Evolutionary conservation across 2,888 invertebrate genomes (phyloP), one percentile per base, ranked within the genome.

Genomic region (Noctua janthe): DNA sequence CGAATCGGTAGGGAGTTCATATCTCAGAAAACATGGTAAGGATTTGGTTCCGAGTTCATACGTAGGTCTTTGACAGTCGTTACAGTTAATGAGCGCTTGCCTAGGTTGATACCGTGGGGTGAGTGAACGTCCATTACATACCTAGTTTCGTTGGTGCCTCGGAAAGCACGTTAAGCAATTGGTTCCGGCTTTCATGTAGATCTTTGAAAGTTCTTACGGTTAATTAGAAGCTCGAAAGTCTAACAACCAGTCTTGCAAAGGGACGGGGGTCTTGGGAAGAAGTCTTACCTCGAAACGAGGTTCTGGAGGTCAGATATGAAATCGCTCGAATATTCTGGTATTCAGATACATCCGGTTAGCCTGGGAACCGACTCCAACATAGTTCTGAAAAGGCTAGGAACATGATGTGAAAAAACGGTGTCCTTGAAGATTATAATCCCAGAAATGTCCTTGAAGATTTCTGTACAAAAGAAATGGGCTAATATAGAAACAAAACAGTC

Each of bases 401-500:
- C 10, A n/a, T 47, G n/a, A n/a, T 69, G n/a, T n/a, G 43, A n/a
- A n/a, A 29, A 13, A 35, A 49, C 39, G 5, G 8, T 5, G 7
- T 4, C 71, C 76, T 71, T 76, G 29, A 76, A 76, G 29, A 35
- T 29, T 5, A 47, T n/a, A 47, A 69, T 7, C 4, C 3, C 47
- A 69, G 3, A 47, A n/a, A n/a, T n/a, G 15, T 8, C 47, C 69
- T 69, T 47, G 47, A 17, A 69, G 15, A 47, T 43, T 23, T 51
- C 51, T 11, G 17, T 35, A 2, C 17, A 23, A 70, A 71, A 56
- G 49, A 64, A 76, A 64, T n/a, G 20, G 20, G 15, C 3, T 54
- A 43, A 83, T 77, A 39, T 49, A 56, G 15, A 49, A 71, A 71
- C 76, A 47, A 54, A 82, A 66, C 67, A 8, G 8, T n/a, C 17